Conservation (phyloP, 2,113 vertebrate species). For the Pseudorectes ferrugineus region DNA sequence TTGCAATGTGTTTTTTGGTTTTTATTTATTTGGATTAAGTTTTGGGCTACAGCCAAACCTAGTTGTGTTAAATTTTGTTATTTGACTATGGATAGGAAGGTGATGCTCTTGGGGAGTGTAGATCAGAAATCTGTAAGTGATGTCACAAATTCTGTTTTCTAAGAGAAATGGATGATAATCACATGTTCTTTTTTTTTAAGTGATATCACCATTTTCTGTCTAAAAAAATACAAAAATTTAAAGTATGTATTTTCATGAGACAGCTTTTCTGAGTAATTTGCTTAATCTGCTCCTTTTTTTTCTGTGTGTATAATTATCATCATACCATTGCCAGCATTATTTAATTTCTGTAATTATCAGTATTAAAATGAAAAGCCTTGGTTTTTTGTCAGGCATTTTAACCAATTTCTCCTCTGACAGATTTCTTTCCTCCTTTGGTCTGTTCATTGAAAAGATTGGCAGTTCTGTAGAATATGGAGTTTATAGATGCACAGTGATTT, state of each 20-base stretch:
- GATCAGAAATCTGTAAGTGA: neutral
- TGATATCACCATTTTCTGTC: neutral
- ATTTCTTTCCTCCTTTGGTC: neutral
- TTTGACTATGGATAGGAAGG: neutral
- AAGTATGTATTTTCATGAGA: neutral
- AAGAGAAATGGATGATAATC: neutral
- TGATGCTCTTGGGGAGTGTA: neutral
- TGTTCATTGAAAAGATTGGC: neutral
- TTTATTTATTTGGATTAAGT: neutral
- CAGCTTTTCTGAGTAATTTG: neutral
- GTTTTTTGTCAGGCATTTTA: neutral
- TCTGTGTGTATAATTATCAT: neutral
- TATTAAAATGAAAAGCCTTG: neutral
- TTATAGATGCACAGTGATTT: neutral
- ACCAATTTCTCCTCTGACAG: neutral
- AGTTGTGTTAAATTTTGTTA: neutral
- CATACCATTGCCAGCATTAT: neutral
- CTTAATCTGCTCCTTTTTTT: neutral
- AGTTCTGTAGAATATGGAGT: neutral
- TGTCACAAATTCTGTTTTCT: neutral
- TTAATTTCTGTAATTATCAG: neutral
- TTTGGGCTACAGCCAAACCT: neutral
- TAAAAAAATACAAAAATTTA: neutral
- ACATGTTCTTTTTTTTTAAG: neutral
- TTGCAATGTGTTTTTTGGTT: neutral